Base-by-base conservation (phyloP, 2,113 vertebrate genomes). In the Sakesphorus luctuosus region DNA sequence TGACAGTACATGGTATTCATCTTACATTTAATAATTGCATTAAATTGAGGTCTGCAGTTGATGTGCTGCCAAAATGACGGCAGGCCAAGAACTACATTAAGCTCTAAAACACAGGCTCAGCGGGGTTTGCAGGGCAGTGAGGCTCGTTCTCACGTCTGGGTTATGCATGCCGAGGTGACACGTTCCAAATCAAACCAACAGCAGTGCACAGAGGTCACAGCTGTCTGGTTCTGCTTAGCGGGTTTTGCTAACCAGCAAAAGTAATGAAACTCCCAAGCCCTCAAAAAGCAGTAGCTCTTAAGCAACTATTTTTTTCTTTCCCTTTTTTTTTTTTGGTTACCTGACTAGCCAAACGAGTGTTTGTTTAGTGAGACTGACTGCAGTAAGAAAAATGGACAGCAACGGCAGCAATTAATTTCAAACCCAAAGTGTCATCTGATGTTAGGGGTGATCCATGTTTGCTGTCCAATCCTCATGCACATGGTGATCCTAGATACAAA, bases 211-310 rank as follows among this genome's bases (percentile, higher is more conserved):
- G 59, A 17, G 50, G 18, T 31, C 38, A 17, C 21, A 49, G 65
- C 13, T 2, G 35, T 63, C 81, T 88, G 89, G 55, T 72, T 90
- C 90, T 84, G 85, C 72, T 95, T 52, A 95, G 65, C 26, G 52
- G 36, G n/a, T 90, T 93, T 67, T 96, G 94, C 93, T 96, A 85
- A 90, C 61, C 92, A 86, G 72, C 46, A 85, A 93, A 94, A 92
- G 10, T 0, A 1, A 1, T 85, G 87, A 79, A 91, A 96, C 87
- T 77, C 33, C 55, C 72, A 93, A 84, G 35, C 26, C 53, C 31
- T 84, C 47, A 61, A 16, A 91, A 90, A 74, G 21, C 33, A 55
- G 46, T 35, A 35, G 43, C 28, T 88, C 67, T 83, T 69, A 79
- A 84, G 25, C n/a, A 69, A 71, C 35, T 35, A 23, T 12, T 52